Evolutionary conservation across 1,140 invertebrate genomes (phyloP), one percentile per base, ranked within the genome.

Genomic region (Probaryconus sp.): DNA sequence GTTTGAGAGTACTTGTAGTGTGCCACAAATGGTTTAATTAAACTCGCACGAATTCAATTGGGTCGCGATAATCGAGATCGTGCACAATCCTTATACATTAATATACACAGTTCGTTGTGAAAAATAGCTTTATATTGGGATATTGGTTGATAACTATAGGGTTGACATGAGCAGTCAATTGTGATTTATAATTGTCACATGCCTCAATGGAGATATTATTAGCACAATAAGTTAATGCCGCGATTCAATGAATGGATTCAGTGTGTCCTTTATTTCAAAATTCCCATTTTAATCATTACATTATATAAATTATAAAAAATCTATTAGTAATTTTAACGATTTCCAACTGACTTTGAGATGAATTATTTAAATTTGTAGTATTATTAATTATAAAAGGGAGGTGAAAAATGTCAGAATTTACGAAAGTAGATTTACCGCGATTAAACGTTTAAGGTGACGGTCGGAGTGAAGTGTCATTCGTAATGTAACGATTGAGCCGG

Each of bases 401-500:
- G n/a, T n/a, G n/a, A n/a, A n/a, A n/a, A n/a, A n/a, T n/a, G n/a
- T n/a, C n/a, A n/a, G n/a, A n/a, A n/a, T n/a, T n/a, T n/a, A n/a
- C n/a, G n/a, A n/a, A n/a, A n/a, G n/a, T n/a, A n/a, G n/a, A n/a
- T n/a, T n/a, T n/a, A n/a, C n/a, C n/a, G n/a, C n/a, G n/a, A n/a
- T n/a, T n/a, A n/a, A n/a, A n/a, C n/a, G n/a, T n/a, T n/a, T n/a
- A n/a, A n/a, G n/a, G n/a, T n/a, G n/a, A 40, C 11, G 20, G 21
- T 26, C 18, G 10, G 3, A n/a, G 18, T 5, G 21, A 53, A 40
- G 30, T n/a, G 13, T 2, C 10, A n/a, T 13, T 30, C 16, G 11
- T 11, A 11, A 3, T 10, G 37, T 40, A 45, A 58, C 35, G 53
- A 60, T 60, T 60, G 20, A 18, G 31, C 33, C 42, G 13, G 40